phyloP scores from a whole-genome alignment of 2,888 invertebrate genomes.

The Oscheius onirici region DNA sequence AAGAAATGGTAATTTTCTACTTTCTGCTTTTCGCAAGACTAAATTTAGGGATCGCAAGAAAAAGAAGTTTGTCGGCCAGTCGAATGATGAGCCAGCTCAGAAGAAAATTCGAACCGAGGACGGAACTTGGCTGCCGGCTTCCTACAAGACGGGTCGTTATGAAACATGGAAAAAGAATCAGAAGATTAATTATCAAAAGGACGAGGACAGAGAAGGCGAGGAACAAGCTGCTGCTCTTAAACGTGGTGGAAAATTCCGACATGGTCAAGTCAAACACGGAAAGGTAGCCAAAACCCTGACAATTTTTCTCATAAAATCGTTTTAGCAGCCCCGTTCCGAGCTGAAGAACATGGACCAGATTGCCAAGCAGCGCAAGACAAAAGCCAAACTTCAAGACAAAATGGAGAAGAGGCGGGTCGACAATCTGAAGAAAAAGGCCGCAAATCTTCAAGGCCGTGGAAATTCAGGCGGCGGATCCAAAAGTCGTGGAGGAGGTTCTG shows the following conservation, averaged over 20 bases:
- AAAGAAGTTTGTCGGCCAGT: constrained; percentile 85
- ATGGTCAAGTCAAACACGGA: neutral
- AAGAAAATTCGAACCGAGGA: constrained; percentile 93
- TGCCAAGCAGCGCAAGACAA: constrained; percentile 52
- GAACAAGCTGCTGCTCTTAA: constrained; percentile 7
- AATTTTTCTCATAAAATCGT: neutral
- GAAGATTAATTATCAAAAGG: constrained; percentile 47
- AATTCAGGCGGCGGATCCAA: constrained; percentile 13
- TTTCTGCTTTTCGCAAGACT: no score
- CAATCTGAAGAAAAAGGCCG: constrained; percentile 50
- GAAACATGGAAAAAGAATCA: constrained; percentile 71
- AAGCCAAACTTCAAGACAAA: constrained; percentile 59
- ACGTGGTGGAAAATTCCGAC: constrained; percentile 38
- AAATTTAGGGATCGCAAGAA: constrained; percentile 87
- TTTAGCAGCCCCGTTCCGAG: constrained; percentile 42
- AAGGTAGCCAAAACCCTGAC: neutral
- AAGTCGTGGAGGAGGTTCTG: neutral
- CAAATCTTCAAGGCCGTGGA: constrained; percentile 1
- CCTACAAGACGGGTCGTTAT: constrained; percentile 85
- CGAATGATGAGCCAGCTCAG: constrained; percentile 71
- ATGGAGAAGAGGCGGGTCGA: constrained; percentile 56
- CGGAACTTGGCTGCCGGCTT: constrained; percentile 82
- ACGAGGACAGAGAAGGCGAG: constrained; percentile 20
- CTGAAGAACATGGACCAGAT: constrained; percentile 51
- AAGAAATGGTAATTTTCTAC: constrained; percentile 60